Evolutionary conservation across 1,140 invertebrate genomes (phyloP), one percentile per base, ranked within the genome.

Genomic region (Penaeus vannamei): DNA sequence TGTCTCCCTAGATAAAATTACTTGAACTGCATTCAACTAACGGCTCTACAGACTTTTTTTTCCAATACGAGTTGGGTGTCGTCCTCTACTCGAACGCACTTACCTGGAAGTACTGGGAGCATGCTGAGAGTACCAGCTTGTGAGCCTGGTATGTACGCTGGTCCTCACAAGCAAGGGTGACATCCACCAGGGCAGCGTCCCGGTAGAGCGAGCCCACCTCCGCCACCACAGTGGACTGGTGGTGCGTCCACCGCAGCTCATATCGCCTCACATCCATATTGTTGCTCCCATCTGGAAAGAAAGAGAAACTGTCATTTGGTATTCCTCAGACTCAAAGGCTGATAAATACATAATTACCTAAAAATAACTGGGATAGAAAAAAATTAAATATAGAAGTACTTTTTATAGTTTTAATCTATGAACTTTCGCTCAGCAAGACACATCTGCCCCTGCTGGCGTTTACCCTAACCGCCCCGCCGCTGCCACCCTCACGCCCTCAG

Each of bases 101-200:
- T 93, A 97, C 97, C 95, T 97, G 96, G 95, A 98, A 98, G 94
- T 97, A 98, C 92, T 97, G 96, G 95, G 97, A 98, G 95, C 97
- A 98, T 91, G 97, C 97, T 91, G 97, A 98, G 91, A 98, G 94
- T 91, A 98, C 97, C 91, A 98, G 96, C 95, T 98, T 98, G 94
- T 98, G 97, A 92, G 97, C 97, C 94, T 97, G 91, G 87, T 90
- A 90, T 3, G 91, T 91, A 19, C 91, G 46, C 86, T 91, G 91
- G 85, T 90, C 91, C 87, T 91, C 91, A 46, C 90, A 91, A 32
- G 90, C 90, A 5, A 91, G 89, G 26, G 91, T 91, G 61, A 91
- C 91, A 83, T 91, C 91, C 22, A 91, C 91, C 81, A 91, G 26
- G 23, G 90, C 90, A 20, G 90, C 88, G 66, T 91, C 91, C 42